phyloP scores from a whole-genome alignment of 2,888 invertebrate genomes.

The Orchesella flavescens region DNA sequence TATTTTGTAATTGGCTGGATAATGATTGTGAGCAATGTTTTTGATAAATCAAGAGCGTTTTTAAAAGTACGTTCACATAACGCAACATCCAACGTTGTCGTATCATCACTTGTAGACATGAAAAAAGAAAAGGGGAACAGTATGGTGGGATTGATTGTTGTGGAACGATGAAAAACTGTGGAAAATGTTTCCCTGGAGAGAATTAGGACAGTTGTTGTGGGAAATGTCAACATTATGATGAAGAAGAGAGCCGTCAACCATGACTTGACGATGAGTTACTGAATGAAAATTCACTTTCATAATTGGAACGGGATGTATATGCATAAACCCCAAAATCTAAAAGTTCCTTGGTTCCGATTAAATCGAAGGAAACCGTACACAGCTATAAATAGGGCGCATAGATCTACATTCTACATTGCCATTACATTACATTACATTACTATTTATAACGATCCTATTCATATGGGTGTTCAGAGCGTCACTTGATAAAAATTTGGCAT shows the following conservation, averaged over 20 bases:
- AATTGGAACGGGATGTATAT: background rate
- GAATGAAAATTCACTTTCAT: background rate
- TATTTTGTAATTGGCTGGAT: no score
- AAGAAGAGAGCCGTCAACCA: conserved; percentile 71
- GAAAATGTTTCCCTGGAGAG: conserved; percentile 71
- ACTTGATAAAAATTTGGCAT: background rate
- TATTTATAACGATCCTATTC: no score
- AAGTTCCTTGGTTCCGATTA: background rate
- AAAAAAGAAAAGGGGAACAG: conserved; percentile 3
- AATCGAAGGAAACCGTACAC: background rate
- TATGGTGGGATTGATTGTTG: background rate
- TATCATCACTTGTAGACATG: no score
- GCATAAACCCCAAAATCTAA: background rate
- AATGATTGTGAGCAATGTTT: no score
- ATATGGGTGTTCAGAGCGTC: no score
- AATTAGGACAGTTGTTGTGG: conserved; percentile 72
- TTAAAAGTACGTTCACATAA: background rate
- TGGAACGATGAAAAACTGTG: conserved; percentile 40
- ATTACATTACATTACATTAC: no score
- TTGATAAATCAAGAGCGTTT: background rate
- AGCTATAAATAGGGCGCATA: no score
- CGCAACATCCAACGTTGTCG: no score
- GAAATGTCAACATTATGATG: conserved; percentile 72
- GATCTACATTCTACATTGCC: no score
- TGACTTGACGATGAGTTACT: conserved; percentile 65